These are phyloP conservation scores for Pitta sordida DNA, from an alignment of 2,113 vertebrate species.

Conservation along the genomic window DNA sequence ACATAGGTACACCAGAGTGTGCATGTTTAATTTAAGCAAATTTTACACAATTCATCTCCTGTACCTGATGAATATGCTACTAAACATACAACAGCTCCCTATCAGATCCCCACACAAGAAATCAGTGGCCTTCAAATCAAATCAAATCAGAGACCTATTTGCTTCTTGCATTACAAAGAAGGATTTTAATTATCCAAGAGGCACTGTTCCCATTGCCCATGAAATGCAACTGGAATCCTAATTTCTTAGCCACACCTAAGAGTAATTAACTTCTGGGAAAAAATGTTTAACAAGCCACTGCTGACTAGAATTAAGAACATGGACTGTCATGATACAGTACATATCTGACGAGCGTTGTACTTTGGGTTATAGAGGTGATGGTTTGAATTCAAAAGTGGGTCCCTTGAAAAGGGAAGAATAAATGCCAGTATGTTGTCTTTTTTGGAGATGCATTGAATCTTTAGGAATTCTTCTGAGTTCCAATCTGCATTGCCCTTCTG, in stretches of 20 bases:
- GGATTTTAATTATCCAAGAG: constrained; percentile 14
- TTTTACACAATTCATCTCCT: neutral
- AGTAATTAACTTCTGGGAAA: neutral
- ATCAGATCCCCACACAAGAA: neutral
- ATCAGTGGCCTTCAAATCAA: neutral
- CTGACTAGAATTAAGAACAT: neutral
- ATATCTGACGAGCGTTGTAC: neutral
- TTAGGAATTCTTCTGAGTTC: neutral
- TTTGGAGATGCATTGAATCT: neutral
- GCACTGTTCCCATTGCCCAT: neutral
- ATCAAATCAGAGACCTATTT: neutral
- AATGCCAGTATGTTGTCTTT: neutral
- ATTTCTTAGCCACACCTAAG: constrained; percentile 9
- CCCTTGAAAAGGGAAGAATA: neutral
- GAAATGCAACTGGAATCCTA: constrained; percentile 48
- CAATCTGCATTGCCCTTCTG: neutral
- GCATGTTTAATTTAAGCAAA: constrained; percentile 14
- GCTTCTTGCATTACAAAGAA: neutral
- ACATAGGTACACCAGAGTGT: neutral
- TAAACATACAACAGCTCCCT: neutral
- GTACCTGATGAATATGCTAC: neutral
- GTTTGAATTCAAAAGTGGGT: neutral
- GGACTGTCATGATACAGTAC: neutral
- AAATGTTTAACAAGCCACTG: neutral
- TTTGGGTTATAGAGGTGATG: neutral